Evolutionary conservation across 2,888 invertebrate genomes (phyloP), one percentile per base, ranked within the genome.

Genomic region (Sympetrum striolatum): DNA sequence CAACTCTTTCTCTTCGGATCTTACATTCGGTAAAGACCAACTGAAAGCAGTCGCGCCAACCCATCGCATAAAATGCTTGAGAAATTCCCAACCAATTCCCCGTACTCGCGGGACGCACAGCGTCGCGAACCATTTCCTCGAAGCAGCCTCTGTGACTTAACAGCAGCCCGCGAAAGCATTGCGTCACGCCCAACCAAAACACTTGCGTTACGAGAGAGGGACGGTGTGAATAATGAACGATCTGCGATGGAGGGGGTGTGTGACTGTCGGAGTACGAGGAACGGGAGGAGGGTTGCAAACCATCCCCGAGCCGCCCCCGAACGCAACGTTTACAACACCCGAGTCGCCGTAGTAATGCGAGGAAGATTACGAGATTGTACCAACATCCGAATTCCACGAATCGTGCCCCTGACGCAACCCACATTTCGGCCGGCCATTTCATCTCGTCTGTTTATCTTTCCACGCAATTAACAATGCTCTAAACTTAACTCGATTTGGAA

Each of bases 341-440:
- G 86, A 60, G 64, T 86, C 60, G 37, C 37, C 60, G 35, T 18
- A n/a, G 58, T 60, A 86, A 86, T 60, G 73, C 37, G 58, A 31
- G 39, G 37, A 86, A 35, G 37, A 60, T 60, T 86, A 37, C 58
- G 12, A 86, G 60, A 37, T 35, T 64, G 58, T 15, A 58, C 82
- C 35, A 82, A 35, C 25, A 31, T 37, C 86, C 22, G 37, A 37
- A 60, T 86, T 86, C 37, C 60, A 60, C 35, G 86, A 60, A 86
- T 60, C 53, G 60, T 86, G n/a, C 60, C 58, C 60, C 60, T 86
- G 86, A 86, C 86, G 86, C 86, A 86, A 86, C 60, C 86, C 86
- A 86, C 86, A 86, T 86, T 86, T 64, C 86, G 37, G 35, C 58
- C 82, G 86, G 60, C 86, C 86, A 60, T 86, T 86, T 60, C 86